Evolutionary conservation across 1,140 invertebrate species (phyloP).

Genomic region (Drosophila carrolli): DNA sequence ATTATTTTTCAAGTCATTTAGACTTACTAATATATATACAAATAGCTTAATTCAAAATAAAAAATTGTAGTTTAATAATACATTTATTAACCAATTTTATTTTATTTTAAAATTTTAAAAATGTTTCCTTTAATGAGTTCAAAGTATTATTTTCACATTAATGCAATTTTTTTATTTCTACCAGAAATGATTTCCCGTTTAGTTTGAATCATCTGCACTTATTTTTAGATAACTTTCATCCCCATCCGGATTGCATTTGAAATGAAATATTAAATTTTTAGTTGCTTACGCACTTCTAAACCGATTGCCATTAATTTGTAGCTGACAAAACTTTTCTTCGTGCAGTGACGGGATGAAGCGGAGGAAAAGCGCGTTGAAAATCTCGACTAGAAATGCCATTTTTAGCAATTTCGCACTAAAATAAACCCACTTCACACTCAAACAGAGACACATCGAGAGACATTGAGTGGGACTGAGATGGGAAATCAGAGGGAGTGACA

Average conservation of each 20-base stretch:
- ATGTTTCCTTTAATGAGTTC: too few species aligned
- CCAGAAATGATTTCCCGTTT: background rate
- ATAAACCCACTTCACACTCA: constrained; percentile 30
- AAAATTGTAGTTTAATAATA: too few species aligned
- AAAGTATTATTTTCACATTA: too few species aligned
- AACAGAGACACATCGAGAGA: constrained; percentile 2
- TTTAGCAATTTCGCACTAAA: constrained; percentile 40
- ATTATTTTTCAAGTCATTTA: too few species aligned
- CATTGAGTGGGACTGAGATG: background rate
- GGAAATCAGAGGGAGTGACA: background rate
- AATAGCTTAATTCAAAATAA: too few species aligned
- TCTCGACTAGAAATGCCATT: constrained; percentile 27
- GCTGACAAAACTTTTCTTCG: constrained; percentile 24
- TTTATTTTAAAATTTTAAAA: too few species aligned
- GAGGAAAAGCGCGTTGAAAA: constrained; percentile 16
- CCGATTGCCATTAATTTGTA: constrained; percentile 34
- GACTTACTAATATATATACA: too few species aligned
- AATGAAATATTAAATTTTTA: constrained; percentile 4
- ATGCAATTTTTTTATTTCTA: too few species aligned
- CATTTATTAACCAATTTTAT: too few species aligned
- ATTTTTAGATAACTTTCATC: background rate
- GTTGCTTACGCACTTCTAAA: background rate
- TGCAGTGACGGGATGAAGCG: background rate
- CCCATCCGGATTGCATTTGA: background rate
- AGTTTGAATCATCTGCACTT: background rate